Base-by-base conservation (phyloP, 2,888 invertebrate species). In the Calameuta idolon region DNA sequence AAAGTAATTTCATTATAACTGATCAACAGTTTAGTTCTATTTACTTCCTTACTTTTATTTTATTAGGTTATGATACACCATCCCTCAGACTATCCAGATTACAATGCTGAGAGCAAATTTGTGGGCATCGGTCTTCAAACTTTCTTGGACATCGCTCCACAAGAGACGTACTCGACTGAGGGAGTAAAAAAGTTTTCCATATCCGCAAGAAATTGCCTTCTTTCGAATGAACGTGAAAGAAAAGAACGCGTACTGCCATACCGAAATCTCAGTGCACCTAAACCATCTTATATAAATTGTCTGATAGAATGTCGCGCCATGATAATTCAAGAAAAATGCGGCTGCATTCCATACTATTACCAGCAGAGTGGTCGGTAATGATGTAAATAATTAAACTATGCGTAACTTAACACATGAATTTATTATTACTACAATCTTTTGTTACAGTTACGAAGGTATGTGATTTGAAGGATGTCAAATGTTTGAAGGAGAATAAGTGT, bases 251-350 rank as follows among this genome's bases (percentile, higher is more conserved):
- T 79, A 12, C 9, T 74, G 3, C 37, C 74, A 1, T 11, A 75
- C 23, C 83, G 82, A 40, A 80, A 92, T 90, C 82, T 87, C 87
- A 92, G 92, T 34, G 91, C n/a, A 79, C 85, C 79, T 76, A 4
- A 79, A 79, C 95, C 95, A 85, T 94, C 94, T 0, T 95, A 94
- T 80, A 93, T 94, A 81, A 96, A 96, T 88, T 96, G 96, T 84
- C 92, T 95, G 91, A 92, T 93, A 1, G 93, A 93, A 82, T 94
- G 94, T 84, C 93, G 94, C 68, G 91, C 93, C 31, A 87, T 90
- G 69, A 87, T 93, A 71, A 90, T 93, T 0, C 90, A 90, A 33
- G 86, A 87, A 5, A 82, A 87, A 1, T 96, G 96, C 83, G 92
- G 93, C 12, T 96, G 96, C 87, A 89, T 94, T 1, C 95, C 95